These are phyloP conservation scores for Holacanthella duospinosa DNA, from an alignment of 2,888 invertebrate species.

Conservation along the genomic window DNA sequence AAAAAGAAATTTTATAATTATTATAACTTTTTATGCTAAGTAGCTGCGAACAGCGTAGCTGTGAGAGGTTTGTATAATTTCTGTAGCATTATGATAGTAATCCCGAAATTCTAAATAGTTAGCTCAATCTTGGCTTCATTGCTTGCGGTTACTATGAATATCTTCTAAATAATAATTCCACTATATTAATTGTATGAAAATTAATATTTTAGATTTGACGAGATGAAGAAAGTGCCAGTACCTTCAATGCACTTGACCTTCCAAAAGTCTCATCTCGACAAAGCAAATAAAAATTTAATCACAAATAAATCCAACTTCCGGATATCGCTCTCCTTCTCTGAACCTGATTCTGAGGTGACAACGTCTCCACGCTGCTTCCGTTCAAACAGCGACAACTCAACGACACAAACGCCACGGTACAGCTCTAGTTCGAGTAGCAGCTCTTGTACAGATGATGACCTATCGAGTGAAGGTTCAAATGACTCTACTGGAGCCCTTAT, in stretches of 20 bases:
- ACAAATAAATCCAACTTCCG: slow-evolving; percentile 8
- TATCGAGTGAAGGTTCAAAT: slow-evolving; percentile 6
- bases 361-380: slow-evolving; percentile 9
- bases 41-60: no score
- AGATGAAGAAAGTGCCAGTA: not conserved
- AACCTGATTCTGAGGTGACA: not conserved
- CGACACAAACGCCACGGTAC: not conserved
- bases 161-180: no score
- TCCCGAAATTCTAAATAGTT: no score
- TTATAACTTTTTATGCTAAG: no score
- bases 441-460: slow-evolving; percentile 6
- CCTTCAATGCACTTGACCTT: slow-evolving; percentile 2
- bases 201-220: not conserved
- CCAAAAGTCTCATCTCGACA: slow-evolving; percentile 7
- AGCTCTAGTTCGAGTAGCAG: not conserved
- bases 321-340: not conserved
- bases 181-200: no score
- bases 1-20: not conserved
- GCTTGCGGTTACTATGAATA: no score
- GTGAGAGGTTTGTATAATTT: no score
- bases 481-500: slow-evolving; percentile 6
- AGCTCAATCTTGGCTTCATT: no score
- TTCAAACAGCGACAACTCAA: not conserved
- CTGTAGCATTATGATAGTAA: no score
- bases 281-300: slow-evolving; percentile 5